Percentiles rank a stretch among this genome's conserved stretches.
Evolutionary conservation across 2,797 vertebrate genomes (phyloP).

Genomic region (Moxostoma hubbsi): DNA sequence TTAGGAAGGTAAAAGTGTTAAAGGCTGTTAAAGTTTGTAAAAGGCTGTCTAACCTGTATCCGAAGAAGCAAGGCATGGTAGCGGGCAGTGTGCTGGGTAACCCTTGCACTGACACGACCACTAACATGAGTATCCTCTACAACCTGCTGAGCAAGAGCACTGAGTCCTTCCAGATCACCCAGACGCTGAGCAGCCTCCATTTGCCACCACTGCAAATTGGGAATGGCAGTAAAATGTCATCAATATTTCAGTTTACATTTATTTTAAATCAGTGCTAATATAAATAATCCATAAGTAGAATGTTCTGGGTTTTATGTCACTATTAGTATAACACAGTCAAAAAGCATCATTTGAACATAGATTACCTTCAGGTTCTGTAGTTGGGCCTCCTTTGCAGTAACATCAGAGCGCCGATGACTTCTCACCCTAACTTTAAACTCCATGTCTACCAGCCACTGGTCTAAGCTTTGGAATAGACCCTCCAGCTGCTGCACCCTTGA

Average conservation of each 20-base stretch:
- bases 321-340: too few relatives aligned
- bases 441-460: conserved; percentile 87
- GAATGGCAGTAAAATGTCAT: conserved; percentile 24
- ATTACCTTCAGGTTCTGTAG: conserved; percentile 90
- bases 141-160: conserved; percentile 88
- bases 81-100: conserved; percentile 87
- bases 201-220: conserved; percentile 81
- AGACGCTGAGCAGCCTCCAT: conserved; percentile 83
- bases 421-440: conserved; percentile 82
- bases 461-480: conserved; percentile 83
- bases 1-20: background rate
- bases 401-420: conserved; percentile 79
- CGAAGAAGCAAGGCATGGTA: conserved; percentile 91
- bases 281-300: background rate
- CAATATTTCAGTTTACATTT: background rate
- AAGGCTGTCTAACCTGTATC: conserved; percentile 71
- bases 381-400: conserved; percentile 84
- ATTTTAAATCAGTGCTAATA: background rate
- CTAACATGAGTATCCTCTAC: conserved; percentile 88
- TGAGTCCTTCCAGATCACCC: conserved; percentile 90
- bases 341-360: too few relatives aligned
- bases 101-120: conserved; percentile 83
- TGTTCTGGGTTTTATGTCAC: too few relatives aligned
- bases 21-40: background rate
- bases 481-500: conserved; percentile 85